Percentiles rank a stretch among this genome's conserved stretches.
These are phyloP conservation scores for Actinia equina DNA, from an alignment of 64 coral and sea anemone genomes.

Conservation along the genomic window DNA sequence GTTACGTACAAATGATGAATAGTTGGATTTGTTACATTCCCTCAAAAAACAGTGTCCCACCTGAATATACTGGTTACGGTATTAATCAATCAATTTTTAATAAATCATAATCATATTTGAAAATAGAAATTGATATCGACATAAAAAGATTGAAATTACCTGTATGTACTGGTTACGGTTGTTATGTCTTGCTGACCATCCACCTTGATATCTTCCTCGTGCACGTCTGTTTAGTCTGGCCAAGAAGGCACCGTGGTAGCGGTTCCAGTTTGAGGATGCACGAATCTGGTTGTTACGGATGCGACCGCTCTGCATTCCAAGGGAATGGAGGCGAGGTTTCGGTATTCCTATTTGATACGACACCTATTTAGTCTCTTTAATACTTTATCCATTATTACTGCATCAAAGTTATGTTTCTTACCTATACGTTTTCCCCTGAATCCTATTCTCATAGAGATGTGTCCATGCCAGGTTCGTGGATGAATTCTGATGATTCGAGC, in stretches of 20 bases:
- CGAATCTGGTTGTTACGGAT: constrained; percentile 23
- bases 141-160: no score
- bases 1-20: no score
- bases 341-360: no score
- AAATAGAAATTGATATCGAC: no score
- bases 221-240: constrained; percentile 42
- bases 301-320: constrained; percentile 65
- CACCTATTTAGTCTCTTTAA: background rate
- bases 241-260: constrained; percentile 49
- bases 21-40: no score
- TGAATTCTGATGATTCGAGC: constrained; percentile 44
- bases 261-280: constrained; percentile 64
- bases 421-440: constrained; percentile 21
- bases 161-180: constrained; percentile 71
- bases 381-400: background rate
- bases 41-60: background rate
- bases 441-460: constrained; percentile 52
- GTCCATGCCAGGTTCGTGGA: constrained; percentile 47
- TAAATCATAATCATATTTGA: no score
- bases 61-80: no score
- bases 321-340: background rate
- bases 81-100: no score
- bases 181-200: constrained; percentile 43
- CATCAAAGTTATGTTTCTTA: background rate
- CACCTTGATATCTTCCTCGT: background rate